Conservation (phyloP, 2,113 vertebrate species). For the Brevimyrus niger region DNA sequence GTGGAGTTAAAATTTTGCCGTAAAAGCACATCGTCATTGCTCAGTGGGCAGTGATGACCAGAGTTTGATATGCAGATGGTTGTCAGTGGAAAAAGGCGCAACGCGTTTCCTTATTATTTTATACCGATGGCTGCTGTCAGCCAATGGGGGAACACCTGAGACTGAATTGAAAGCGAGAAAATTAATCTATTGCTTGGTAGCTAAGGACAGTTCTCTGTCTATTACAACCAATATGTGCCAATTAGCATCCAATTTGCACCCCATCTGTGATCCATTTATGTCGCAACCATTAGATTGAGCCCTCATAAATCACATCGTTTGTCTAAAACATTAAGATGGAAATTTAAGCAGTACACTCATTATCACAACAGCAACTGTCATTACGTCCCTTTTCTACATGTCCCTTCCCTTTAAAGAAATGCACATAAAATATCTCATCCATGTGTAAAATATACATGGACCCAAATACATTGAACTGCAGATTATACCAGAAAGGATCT, state of each 20-base stretch:
- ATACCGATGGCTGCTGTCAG: slow-evolving; percentile 32
- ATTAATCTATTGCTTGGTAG: slow-evolving; percentile 43
- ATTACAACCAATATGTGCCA: slow-evolving; percentile 55
- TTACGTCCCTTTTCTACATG: slow-evolving; percentile 12
- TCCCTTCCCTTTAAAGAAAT: not conserved
- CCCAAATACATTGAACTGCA: not conserved
- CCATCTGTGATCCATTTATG: slow-evolving; percentile 48
- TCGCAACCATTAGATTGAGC: slow-evolving; percentile 39
- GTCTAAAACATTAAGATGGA: slow-evolving; percentile 35
- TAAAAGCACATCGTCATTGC: not conserved
- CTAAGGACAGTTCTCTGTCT: slow-evolving; percentile 49
- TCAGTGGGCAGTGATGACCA: not conserved
- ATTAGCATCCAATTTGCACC: slow-evolving; percentile 48
- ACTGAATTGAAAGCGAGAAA: slow-evolving; percentile 34
- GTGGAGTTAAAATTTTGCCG: not conserved
- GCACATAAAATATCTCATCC: not conserved
- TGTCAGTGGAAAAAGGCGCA: slow-evolving; percentile 26
- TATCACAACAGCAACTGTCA: slow-evolving; percentile 29
- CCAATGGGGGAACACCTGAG: slow-evolving; percentile 45
- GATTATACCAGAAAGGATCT: not conserved
- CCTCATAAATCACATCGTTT: slow-evolving; percentile 45
- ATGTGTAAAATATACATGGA: not conserved
- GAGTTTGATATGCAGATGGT: not conserved
- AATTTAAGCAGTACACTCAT: slow-evolving; percentile 40
- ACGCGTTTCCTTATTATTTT: slow-evolving; percentile 34